Percentiles rank a stretch among this genome's conserved stretches.
phyloP scores from a whole-genome alignment of 2,888 invertebrate genomes.

The Aleiodes alternator region DNA sequence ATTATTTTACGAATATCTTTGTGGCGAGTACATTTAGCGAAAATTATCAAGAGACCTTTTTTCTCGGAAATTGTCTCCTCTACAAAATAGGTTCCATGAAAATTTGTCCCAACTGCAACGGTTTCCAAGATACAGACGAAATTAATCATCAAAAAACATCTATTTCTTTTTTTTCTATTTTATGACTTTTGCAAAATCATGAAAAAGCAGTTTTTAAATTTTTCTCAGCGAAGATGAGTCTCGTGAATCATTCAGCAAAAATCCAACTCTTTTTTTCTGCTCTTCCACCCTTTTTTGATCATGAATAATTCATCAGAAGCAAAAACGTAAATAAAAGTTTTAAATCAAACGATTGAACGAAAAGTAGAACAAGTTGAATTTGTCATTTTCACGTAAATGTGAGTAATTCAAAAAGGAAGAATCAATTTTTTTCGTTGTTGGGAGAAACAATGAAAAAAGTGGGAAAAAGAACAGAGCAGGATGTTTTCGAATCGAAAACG shows the following conservation, averaged over 20 bases:
- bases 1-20: background rate
- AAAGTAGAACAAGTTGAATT: constrained; percentile 29
- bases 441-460: background rate
- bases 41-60: background rate
- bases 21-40: background rate
- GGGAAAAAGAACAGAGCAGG: background rate
- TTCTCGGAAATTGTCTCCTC: too few relatives aligned
- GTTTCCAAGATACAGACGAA: too few relatives aligned
- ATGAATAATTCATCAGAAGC: constrained; percentile 12
- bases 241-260: background rate
- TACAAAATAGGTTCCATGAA: too few relatives aligned
- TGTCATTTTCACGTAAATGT: constrained; percentile 29
- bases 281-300: constrained; percentile 1
- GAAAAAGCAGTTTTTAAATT: too few relatives aligned
- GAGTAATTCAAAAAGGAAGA: constrained; percentile 11
- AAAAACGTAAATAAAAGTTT: constrained; percentile 8
- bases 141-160: too few relatives aligned
- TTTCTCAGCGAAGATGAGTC: background rate
- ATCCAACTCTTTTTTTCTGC: background rate
- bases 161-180: too few relatives aligned
- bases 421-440: background rate
- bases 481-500: background rate
- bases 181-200: too few relatives aligned
- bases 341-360: constrained; percentile 3
- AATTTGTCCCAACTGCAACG: too few relatives aligned